phyloP scores from a whole-genome alignment of 1,140 invertebrate species.

The Myzus persicae region DNA sequence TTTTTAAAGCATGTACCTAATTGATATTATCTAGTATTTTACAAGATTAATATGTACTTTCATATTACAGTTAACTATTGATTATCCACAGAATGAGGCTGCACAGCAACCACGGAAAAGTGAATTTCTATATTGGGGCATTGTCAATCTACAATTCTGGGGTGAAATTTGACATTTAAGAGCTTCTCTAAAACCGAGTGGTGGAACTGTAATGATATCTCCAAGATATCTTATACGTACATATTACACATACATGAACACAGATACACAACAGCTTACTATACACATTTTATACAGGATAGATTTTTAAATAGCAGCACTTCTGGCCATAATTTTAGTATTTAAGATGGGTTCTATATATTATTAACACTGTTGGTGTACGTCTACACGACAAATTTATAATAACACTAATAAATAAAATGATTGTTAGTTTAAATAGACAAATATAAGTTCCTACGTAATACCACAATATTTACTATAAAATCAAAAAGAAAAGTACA shows the following conservation, averaged over 20 bases:
- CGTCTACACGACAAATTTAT: too few relatives aligned
- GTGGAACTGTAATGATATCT: background rate
- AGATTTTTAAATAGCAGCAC: too few relatives aligned
- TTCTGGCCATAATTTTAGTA: too few relatives aligned
- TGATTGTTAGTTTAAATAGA: background rate
- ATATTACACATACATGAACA: background rate
- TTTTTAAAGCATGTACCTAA: too few relatives aligned
- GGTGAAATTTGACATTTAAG: background rate
- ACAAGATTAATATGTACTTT: background rate
- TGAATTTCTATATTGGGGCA: background rate
- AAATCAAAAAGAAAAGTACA: too few relatives aligned
- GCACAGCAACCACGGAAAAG: background rate
- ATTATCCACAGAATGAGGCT: background rate
- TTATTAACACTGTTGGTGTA: too few relatives aligned
- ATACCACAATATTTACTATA: background rate
- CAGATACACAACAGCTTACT: too few relatives aligned
- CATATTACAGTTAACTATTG: background rate
- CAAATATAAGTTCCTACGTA: background rate
- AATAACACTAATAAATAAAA: background rate
- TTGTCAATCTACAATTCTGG: background rate
- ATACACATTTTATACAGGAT: background rate
- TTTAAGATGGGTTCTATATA: too few relatives aligned
- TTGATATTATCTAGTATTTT: too few relatives aligned
- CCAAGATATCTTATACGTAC: background rate
- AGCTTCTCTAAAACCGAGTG: background rate